Conservation (phyloP, 2,113 vertebrate species). For the Grus americana region DNA sequence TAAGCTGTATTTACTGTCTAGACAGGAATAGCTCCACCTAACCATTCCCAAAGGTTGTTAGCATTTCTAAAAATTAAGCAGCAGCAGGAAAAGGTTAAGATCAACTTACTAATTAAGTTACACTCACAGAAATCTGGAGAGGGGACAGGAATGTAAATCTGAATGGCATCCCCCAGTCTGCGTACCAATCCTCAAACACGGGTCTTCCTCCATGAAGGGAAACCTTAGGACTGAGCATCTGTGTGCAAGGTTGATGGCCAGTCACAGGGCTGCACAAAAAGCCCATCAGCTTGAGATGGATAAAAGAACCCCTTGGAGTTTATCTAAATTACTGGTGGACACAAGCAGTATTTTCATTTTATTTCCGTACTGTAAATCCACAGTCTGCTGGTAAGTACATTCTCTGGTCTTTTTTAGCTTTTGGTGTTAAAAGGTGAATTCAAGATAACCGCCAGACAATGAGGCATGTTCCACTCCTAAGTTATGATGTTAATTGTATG, state of each 20-base stretch:
- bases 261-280: neutral
- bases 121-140: slow-evolving; percentile 49
- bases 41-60: slow-evolving; percentile 70
- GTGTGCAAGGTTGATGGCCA: neutral
- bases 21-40: slow-evolving; percentile 71
- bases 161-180: slow-evolving; percentile 6
- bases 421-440: neutral
- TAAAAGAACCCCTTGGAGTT: neutral
- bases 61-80: slow-evolving; percentile 71
- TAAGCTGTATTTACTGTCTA: slow-evolving; percentile 70
- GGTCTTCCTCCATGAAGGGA: neutral
- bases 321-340: neutral
- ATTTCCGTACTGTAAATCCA: neutral
- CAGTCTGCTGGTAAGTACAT: neutral
- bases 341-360: neutral
- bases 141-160: slow-evolving; percentile 29
- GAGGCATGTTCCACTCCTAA: neutral
- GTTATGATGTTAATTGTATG: neutral
- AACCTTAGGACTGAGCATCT: neutral
- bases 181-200: neutral
- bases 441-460: slow-evolving; percentile 11
- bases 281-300: neutral
- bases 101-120: slow-evolving; percentile 69
- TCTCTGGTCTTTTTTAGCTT: neutral
- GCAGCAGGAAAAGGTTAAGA: slow-evolving; percentile 63